These are phyloP conservation scores for Pycnonotus jocosus DNA, from an alignment of 2,113 vertebrate genomes.

Conservation along the genomic window DNA sequence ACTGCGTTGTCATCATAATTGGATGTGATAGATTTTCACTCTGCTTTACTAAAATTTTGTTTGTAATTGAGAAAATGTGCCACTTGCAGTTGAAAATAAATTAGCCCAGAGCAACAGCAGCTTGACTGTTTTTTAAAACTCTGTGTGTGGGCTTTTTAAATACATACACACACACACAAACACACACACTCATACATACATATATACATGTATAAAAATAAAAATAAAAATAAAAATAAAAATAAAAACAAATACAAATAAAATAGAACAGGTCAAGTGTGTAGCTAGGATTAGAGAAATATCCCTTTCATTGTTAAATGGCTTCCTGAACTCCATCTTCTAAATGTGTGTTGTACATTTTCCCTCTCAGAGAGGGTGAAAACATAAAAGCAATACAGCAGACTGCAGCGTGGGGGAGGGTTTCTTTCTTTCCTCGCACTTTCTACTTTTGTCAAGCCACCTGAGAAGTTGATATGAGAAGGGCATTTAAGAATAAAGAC, in stretches of 20 bases:
- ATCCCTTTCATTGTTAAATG: conserved; percentile 21
- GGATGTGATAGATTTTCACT: conserved; percentile 4
- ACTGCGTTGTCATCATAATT: not conserved
- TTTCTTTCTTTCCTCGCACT: conserved; percentile 49
- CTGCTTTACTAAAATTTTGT: conserved; percentile 39
- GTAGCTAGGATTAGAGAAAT: conserved; percentile 10
- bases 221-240: not conserved
- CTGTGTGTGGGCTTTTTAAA: not conserved
- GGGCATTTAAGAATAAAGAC: conserved; percentile 76
- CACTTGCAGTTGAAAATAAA: conserved; percentile 27
- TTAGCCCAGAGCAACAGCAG: conserved; percentile 18
- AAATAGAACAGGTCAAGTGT: not conserved
- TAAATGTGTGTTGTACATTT: not conserved
- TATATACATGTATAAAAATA: not conserved
- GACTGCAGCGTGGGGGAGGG: not conserved
- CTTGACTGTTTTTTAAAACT: not conserved
- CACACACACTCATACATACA: accelerated
- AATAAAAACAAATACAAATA: not conserved
- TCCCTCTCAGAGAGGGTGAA: not conserved
- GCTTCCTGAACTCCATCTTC: conserved; percentile 30
- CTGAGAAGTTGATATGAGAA: conserved; percentile 75
- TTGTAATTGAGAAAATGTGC: conserved; percentile 39
- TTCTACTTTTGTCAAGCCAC: conserved; percentile 67
- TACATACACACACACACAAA: not conserved
- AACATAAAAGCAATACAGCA: conserved; percentile 58